Conservation (phyloP, 2,888 invertebrate genomes). For the Halictus quadricinctus region DNA sequence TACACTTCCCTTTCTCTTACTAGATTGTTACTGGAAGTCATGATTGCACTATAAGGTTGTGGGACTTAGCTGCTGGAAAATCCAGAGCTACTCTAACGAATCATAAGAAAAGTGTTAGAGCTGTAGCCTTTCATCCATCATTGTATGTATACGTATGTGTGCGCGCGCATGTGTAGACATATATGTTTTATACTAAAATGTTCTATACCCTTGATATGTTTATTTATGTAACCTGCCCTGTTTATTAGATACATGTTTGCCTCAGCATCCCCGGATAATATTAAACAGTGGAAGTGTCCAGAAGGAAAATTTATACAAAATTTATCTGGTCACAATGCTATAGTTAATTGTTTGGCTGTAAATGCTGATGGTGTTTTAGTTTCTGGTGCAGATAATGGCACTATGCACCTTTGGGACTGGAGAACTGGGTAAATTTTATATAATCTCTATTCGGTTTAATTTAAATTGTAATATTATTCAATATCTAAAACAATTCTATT, state of each 20-base stretch:
- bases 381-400: constrained; percentile 99
- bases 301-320: constrained; percentile 99
- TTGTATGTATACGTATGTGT: constrained; percentile 77
- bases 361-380: constrained; percentile 98
- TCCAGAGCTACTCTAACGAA: constrained; percentile 97
- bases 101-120: constrained; percentile 97
- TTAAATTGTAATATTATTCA: not conserved
- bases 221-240: not conserved
- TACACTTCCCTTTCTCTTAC: constrained; percentile 41
- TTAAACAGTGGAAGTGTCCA: constrained; percentile 99
- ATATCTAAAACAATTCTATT: constrained; percentile 11
- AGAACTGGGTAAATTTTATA: constrained; percentile 88
- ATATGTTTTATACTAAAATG: not conserved
- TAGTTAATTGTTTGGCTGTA: constrained; percentile 97
- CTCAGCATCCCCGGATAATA: constrained; percentile 92
- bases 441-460: not conserved
- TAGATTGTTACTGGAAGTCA: constrained; percentile 96
- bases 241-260: constrained; percentile 92
- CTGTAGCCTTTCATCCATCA: constrained; percentile 83
- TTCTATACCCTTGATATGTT: not conserved
- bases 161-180: not conserved
- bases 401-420: constrained; percentile 99
- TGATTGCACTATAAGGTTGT: constrained; percentile 93
- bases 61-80: constrained; percentile 98
- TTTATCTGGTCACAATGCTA: constrained; percentile 97